Base-by-base conservation (phyloP, 2,888 invertebrate genomes). In the Cephus sareptanus region DNA sequence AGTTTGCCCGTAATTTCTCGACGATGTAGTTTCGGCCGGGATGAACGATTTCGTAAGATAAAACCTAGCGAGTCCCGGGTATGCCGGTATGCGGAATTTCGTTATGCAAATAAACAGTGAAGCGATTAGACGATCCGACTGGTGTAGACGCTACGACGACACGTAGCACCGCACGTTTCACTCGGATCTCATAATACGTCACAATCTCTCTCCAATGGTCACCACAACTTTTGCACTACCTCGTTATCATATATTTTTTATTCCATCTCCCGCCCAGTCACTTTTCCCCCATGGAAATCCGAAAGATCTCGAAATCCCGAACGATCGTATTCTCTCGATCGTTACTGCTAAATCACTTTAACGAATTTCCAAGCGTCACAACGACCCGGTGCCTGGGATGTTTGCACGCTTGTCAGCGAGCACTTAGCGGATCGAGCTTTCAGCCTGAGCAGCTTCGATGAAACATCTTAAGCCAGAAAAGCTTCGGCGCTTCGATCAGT, bases 21-120 rank as follows among this genome's bases (percentile, higher is more conserved):
- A 23, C 40, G 23, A 9, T 56, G 40, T 40, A 40, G 15, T 23
- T 23, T 56, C 6, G 40, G 23, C 23, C 40, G 40, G 23, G 40
- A 56, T 6, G 15, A 56, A 23, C 33, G 71, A 71, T 71, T 71
- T 71, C 71, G 12, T 71, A 71, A 71, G 31, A 71, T 71, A 71
- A 71, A 71, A 31, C 35, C 74, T n/a, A n/a, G 74, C 4, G 74
- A 13, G 12, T 34, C 34, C 34, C 74, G 74, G 23, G n/a, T 34
- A n/a, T 23, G 30, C 74, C 74, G 74, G 77, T 30, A 77, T 74
- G 74, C 76, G 79, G 79, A 75, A 79, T 76, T 74, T 73, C 40
- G 77, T 73, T 75, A 71, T 68, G 77, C 74, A 79, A 79, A 79
- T 75, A 79, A 79, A 79, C 40, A 73, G n/a, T 30, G 70, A 37